Conservation (phyloP, 2,888 invertebrate genomes). For the Drosophila dives region DNA sequence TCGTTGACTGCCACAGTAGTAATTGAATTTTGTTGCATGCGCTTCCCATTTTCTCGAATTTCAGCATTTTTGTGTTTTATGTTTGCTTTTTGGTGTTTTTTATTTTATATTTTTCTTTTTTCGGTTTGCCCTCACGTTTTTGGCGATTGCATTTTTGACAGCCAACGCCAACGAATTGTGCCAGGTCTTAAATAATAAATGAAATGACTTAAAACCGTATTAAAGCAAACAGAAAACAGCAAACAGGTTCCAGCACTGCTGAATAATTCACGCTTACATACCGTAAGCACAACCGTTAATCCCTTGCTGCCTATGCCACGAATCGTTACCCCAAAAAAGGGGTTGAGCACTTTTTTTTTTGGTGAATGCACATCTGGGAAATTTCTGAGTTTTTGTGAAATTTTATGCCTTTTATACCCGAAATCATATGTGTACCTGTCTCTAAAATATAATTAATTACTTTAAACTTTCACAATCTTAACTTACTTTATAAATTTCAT, state of each 20-base stretch:
- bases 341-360: conserved; percentile 8
- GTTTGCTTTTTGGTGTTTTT: conserved; percentile 9
- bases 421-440: not conserved
- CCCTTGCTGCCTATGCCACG: conserved; percentile 46
- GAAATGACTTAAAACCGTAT: conserved; percentile 74
- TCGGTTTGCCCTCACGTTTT: conserved; percentile 8
- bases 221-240: conserved; percentile 50
- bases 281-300: conserved; percentile 28
- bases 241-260: conserved; percentile 35
- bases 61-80: conserved; percentile 12
- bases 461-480: not conserved
- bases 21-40: conserved; percentile 72
- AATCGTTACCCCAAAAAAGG: conserved; percentile 30
- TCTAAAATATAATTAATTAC: not conserved
- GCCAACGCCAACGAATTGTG: conserved; percentile 50
- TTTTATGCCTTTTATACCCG: not conserved
- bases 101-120: not conserved
- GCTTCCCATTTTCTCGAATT: conserved; percentile 34
- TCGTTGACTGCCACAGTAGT: conserved; percentile 41
- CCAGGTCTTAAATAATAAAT: conserved; percentile 70
- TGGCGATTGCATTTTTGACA: conserved; percentile 74
- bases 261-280: conserved; percentile 53
- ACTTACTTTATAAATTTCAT: not conserved
- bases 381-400: conserved; percentile 6
- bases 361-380: conserved; percentile 18